Evolutionary conservation across 2,797 vertebrate genomes (phyloP), one percentile per base, ranked within the genome.

Genomic region (Chanos chanos): DNA sequence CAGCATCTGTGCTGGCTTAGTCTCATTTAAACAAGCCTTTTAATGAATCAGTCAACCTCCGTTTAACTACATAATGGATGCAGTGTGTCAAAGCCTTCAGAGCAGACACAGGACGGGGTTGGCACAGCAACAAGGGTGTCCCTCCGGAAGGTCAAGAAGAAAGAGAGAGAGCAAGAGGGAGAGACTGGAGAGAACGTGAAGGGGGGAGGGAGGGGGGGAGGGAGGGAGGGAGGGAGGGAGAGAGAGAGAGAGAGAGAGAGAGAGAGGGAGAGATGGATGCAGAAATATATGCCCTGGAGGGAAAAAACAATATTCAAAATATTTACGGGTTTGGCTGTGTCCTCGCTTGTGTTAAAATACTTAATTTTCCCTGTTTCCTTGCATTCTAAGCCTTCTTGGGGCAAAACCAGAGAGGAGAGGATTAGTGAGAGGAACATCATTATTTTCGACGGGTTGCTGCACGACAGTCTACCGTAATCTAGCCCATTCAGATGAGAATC

Each of bases 341-440:
- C n/a, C n/a, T n/a, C n/a, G n/a, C n/a, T n/a, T n/a, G n/a, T n/a
- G n/a, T n/a, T n/a, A n/a, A n/a, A n/a, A n/a, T n/a, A 48, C 66
- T 71, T 53, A 71, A 53, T 63, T 66, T 71, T 64, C 53, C 63
- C 22, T 31, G 28, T 16, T 19, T 3, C 27, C 12, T 19, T 43
- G 28, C 25, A n/a, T n/a, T n/a, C 21, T 40, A 40, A 43, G 9
- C 19, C 41, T 12, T 36, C 49, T 12, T 30, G 10, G 8, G 22
- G 12, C 4, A 16, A 19, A 27, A 36, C 24, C 9, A 19, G 6
- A 7, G 43, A 3, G 8, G 31, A 13, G 19, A n/a, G n/a, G n/a
- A n/a, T n/a, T n/a, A n/a, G n/a, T n/a, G n/a, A n/a, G n/a, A n/a
- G n/a, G n/a, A n/a, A n/a, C n/a, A n/a, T n/a, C n/a, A n/a, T n/a